Conservation (phyloP, 2,888 invertebrate genomes). For the Drosophila vallismaia region DNA sequence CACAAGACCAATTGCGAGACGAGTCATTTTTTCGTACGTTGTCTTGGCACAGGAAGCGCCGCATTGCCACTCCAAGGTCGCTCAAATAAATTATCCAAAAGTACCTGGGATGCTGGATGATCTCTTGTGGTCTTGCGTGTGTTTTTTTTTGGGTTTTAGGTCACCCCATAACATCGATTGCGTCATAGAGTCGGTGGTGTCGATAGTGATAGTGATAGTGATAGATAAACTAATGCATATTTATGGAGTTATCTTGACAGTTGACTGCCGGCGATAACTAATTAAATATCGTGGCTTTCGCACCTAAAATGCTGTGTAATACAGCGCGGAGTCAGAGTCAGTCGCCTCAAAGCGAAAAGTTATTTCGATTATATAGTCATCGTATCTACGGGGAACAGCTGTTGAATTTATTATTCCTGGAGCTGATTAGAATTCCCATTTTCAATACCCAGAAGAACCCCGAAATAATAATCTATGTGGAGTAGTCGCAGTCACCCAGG, state of each 20-base stretch:
- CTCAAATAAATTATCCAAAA: conserved; percentile 5
- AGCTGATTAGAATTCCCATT: conserved; percentile 30
- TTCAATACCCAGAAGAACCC: background rate
- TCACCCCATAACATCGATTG: conserved; percentile 20
- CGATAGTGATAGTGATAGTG: conserved; percentile 11
- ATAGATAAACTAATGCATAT: conserved; percentile 9
- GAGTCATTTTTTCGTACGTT: conserved; percentile 10
- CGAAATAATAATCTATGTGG: background rate
- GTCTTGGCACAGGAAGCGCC: conserved; percentile 37
- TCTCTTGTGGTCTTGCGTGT: background rate
- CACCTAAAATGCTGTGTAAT: background rate
- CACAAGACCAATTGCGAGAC: conserved; percentile 41
- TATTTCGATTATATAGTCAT: no score
- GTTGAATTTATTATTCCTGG: background rate
- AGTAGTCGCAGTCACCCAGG: conserved; percentile 4
- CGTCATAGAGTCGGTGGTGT: background rate
- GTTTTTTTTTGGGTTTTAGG: conserved; percentile 3
- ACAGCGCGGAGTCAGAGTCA: no score
- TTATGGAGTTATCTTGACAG: conserved; percentile 24
- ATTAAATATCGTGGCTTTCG: conserved; percentile 22
- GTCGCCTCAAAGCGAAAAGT: no score
- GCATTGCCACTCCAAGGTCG: conserved; percentile 29
- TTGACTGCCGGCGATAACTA: conserved; percentile 25
- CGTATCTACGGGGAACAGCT: background rate
- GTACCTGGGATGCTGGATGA: conserved; percentile 13